A percentile compares a stretch with the other conserved stretches of the same genome.
These are phyloP conservation scores for Drosophila aff. DNA, from an alignment of 1,140 invertebrate genomes.

Conservation along the genomic window DNA sequence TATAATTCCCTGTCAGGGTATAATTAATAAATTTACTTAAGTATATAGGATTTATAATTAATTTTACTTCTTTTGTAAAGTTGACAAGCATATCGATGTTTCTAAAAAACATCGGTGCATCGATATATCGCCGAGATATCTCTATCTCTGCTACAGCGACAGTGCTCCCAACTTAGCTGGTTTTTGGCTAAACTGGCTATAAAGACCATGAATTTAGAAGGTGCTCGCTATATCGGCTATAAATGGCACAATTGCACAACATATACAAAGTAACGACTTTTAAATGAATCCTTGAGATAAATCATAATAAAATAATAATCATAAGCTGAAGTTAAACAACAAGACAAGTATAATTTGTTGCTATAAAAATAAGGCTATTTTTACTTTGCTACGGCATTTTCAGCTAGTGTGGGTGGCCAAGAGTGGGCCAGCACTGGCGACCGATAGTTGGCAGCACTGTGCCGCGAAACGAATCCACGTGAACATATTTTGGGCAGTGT, in stretches of 20 bases:
- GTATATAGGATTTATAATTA: neutral
- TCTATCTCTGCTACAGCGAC: no score
- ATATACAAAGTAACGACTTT: neutral
- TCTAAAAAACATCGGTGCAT: neutral
- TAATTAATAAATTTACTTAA: neutral
- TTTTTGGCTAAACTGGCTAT: neutral
- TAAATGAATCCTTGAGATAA: neutral
- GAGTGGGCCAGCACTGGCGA: neutral
- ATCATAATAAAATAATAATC: no score
- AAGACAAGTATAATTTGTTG: neutral
- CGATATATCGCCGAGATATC: neutral
- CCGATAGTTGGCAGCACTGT: conserved; percentile 11
- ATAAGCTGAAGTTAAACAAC: neutral
- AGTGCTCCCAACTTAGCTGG: neutral
- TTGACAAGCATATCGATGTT: neutral
- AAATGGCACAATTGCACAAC: neutral
- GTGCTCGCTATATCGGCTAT: no score
- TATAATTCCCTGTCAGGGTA: no score
- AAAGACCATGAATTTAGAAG: neutral
- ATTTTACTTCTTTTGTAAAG: neutral
- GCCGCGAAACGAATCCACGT: conserved; percentile 72
- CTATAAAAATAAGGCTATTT: neutral
- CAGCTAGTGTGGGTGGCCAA: neutral
- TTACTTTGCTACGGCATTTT: neutral
- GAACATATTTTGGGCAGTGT: conserved; percentile 74